Percentiles rank a stretch among this genome's conserved stretches.
Evolutionary conservation across 2,888 invertebrate genomes (phyloP).

Genomic region (Ophion costatus): DNA sequence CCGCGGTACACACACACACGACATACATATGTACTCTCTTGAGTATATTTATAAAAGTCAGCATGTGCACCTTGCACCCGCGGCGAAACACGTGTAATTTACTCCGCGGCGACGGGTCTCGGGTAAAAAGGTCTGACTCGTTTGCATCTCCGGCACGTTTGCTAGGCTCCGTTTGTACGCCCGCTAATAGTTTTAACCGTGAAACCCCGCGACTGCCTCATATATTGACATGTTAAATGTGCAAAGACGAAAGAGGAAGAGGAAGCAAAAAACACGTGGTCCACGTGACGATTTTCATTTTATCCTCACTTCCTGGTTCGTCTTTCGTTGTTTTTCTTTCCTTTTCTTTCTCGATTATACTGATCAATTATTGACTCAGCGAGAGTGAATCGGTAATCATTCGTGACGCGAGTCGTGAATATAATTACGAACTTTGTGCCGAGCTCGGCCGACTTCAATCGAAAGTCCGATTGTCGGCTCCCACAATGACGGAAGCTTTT

Average conservation of each 20-base stretch:
- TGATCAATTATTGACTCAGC: constrained; percentile 6
- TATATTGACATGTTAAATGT: constrained; percentile 39
- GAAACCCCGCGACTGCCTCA: constrained; percentile 70
- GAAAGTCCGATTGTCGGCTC: neutral
- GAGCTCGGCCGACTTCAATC: neutral
- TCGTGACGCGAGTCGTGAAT: neutral
- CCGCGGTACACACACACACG: neutral
- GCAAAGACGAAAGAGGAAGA: constrained; percentile 6
- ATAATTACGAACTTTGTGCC: neutral
- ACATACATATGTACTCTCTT: neutral
- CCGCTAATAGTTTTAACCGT: constrained; percentile 73
- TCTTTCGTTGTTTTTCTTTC: neutral
- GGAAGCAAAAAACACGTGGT: constrained; percentile 8
- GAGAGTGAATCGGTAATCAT: constrained; percentile 1
- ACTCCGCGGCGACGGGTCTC: constrained; percentile 18
- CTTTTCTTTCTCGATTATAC: neutral
- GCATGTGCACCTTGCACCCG: constrained; percentile 39
- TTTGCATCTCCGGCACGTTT: constrained; percentile 58
- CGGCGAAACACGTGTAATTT: constrained; percentile 56
- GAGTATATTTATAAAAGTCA: neutral
- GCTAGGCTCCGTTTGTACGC: constrained; percentile 26
- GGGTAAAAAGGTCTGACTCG: constrained; percentile 53
- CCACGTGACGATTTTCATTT: constrained; percentile 49
- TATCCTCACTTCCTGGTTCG: constrained; percentile 39
- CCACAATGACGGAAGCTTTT: neutral